A percentile compares a stretch with the other conserved stretches of the same genome.
Evolutionary conservation across 30 jellyfish, hydroid and myxozoan species (phyloP).

Genomic region (Calvadosia cruxmelitensis): DNA sequence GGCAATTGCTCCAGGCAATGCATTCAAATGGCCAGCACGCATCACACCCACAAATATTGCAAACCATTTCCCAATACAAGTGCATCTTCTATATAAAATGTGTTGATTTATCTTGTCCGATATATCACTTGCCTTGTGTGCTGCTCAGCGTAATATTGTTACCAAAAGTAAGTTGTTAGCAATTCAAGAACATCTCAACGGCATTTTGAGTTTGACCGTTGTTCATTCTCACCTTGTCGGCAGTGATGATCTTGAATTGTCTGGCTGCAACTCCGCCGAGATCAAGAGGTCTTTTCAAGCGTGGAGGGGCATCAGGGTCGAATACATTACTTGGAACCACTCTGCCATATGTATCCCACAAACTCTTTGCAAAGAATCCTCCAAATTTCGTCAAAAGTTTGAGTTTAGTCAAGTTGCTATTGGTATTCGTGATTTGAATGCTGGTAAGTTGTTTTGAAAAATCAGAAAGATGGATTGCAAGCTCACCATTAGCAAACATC

Average conservation of each 20-base stretch:
- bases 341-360: conserved; percentile 62
- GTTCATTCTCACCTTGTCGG: conserved; percentile 36
- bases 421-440: conserved; percentile 30
- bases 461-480: conserved; percentile 26
- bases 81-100: too few relatives aligned
- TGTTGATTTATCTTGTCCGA: too few relatives aligned
- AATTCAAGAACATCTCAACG: too few relatives aligned
- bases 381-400: conserved; percentile 51
- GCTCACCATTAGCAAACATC: conserved; percentile 18
- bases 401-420: conserved; percentile 19
- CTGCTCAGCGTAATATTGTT: too few relatives aligned
- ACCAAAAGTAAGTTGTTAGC: too few relatives aligned
- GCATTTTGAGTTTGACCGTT: too few relatives aligned
- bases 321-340: conserved; percentile 13
- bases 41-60: too few relatives aligned
- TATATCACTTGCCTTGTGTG: too few relatives aligned
- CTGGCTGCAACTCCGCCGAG: conserved; percentile 28
- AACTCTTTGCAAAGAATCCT: conserved; percentile 27
- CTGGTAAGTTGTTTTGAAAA: conserved; percentile 32
- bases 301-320: conserved; percentile 62
- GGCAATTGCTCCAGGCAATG: too few relatives aligned
- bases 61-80: too few relatives aligned
- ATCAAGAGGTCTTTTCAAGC: conserved; percentile 28
- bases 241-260: conserved; percentile 22
- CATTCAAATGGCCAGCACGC: too few relatives aligned